Percentiles rank a stretch among this genome's conserved stretches.
phyloP scores from a whole-genome alignment of 2,113 vertebrate species.

The Alouatta palliata region DNA sequence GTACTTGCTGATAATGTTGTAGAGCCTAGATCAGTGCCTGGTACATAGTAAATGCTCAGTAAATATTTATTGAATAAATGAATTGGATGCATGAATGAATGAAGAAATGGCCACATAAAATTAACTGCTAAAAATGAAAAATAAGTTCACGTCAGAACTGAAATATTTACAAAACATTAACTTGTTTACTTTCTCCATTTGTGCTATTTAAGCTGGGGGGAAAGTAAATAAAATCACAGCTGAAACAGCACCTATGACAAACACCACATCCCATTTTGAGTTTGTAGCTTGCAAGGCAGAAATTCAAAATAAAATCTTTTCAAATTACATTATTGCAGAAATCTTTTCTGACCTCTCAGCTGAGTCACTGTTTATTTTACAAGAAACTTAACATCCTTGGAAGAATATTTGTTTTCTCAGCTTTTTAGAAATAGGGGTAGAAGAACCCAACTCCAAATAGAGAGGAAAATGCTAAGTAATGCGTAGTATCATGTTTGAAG shows the following conservation, averaged over 20 bases:
- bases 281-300: not conserved
- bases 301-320: constrained; percentile 52
- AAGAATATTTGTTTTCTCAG: constrained; percentile 61
- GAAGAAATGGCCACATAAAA: not conserved
- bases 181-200: not conserved
- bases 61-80: not conserved
- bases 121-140: not conserved
- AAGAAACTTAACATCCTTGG: constrained; percentile 51
- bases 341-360: constrained; percentile 42
- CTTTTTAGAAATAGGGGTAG: constrained; percentile 31
- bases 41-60: not conserved
- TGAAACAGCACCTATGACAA: constrained; percentile 24
- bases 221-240: constrained; percentile 36
- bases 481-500: not conserved
- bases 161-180: constrained; percentile 29
- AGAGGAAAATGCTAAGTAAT: constrained; percentile 5
- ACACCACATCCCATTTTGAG: not conserved
- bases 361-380: constrained; percentile 64
- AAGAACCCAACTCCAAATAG: constrained; percentile 3
- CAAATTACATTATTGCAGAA: constrained; percentile 27
- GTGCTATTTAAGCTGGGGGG: not conserved
- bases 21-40: not conserved
- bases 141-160: not conserved
- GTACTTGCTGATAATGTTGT: not conserved
- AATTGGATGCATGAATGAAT: not conserved